Evolutionary conservation across 2,797 vertebrate species (phyloP), one percentile per base, ranked within the genome.

Genomic region (Manis crassicaudata): DNA sequence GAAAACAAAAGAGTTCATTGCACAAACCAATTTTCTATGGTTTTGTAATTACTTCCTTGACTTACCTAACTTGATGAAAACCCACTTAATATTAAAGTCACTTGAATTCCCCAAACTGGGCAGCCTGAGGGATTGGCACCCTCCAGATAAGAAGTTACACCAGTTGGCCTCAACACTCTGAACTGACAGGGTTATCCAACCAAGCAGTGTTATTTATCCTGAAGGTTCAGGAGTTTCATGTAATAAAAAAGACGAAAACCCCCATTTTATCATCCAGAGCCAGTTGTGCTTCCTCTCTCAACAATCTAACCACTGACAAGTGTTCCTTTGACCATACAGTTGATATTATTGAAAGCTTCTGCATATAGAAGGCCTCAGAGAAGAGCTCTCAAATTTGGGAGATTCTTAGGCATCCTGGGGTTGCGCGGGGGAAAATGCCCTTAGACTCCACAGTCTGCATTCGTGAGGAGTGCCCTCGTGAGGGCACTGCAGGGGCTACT

Each of bases 11-110:
- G 32, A 43, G 54, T 84, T 68, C 60, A 52, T 70, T 2, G 50
- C 16, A 13, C 17, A 87, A 70, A 90, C 7, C 73, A 89, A 37
- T 54, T 92, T 82, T 82, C 75, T 68, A 6, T 65, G 58, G 18
- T 79, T 96, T 93, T 79, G 35, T 83, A 83, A 95, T 92, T 63
- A 86, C 70, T 58, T 92, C 58, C 46, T 62, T 87, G 52, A 65
- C 43, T 92, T 93, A 79, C 81, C 72, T 83, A 92, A 75, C 88
- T 25, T 75, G 67, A 70, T 65, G 1, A 65, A 46, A 77, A 91
- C 82, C 35, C 40, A 52, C 35, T 81, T 91, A 96, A 84, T 23
- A 56, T 21, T 70, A 60, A 93, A 72, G 46, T 72, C 35, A 10
- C 32, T 50, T 8, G 46, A 85, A 79, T 46, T 75, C n/a, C 70